Evolutionary conservation across 2,797 vertebrate genomes (phyloP).

Genomic region (Acropternis orthonyx): DNA sequence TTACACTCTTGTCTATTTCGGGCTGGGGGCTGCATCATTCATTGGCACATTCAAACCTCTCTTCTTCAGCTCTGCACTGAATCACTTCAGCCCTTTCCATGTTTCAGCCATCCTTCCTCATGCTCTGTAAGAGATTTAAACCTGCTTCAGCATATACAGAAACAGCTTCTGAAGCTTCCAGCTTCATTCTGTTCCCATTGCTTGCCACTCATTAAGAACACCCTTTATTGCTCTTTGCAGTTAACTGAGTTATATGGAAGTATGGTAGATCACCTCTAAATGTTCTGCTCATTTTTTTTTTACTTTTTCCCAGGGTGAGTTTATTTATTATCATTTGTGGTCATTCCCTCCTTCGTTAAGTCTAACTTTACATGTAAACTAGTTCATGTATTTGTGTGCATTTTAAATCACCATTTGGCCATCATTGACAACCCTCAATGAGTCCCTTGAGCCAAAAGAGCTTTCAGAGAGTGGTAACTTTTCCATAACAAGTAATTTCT

Average conservation of each 20-base stretch:
- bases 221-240: neutral
- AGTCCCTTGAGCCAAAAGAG: neutral
- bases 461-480: neutral
- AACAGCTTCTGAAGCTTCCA: neutral
- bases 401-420: neutral
- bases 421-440: neutral
- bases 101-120: neutral
- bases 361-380: neutral
- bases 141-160: neutral
- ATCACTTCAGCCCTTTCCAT: neutral
- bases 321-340: neutral
- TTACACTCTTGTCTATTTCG: fast-evolving
- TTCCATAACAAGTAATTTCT: neutral
- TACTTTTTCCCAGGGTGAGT: neutral
- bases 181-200: neutral
- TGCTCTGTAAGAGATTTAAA: neutral
- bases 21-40: neutral
- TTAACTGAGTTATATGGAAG: neutral
- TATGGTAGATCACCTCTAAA: neutral
- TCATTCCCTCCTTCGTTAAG: neutral
- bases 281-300: neutral
- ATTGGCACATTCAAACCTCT: neutral
- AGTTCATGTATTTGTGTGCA: neutral
- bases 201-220: neutral
- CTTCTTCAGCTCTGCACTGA: neutral